A percentile compares a stretch with the other conserved stretches of the same genome.
Conservation (phyloP, 2,113 vertebrate species). For the Semnornis frantzii region DNA sequence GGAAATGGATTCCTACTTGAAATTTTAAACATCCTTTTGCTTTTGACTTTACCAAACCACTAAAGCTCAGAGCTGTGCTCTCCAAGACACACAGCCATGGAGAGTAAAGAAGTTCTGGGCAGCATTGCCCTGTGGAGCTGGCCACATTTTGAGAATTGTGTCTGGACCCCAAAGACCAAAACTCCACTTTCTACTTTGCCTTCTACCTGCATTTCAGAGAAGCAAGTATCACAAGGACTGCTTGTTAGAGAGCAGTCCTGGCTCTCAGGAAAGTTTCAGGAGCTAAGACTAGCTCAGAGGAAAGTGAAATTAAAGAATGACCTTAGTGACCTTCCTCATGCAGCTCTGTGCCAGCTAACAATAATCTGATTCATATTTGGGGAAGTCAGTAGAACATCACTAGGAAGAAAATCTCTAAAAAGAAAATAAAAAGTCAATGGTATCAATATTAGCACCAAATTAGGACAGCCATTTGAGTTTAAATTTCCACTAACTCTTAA, state of each 20-base stretch:
- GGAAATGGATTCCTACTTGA: neutral
- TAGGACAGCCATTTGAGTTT: neutral
- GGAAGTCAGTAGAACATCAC: constrained; percentile 11
- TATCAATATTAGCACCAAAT: neutral
- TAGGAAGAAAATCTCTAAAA: constrained; percentile 17
- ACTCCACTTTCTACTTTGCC: neutral
- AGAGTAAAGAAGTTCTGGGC: neutral
- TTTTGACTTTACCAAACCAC: neutral
- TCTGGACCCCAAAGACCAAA: constrained; percentile 22
- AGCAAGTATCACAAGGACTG: neutral
- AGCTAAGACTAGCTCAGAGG: neutral
- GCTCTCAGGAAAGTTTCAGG: neutral
- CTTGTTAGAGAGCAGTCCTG: constrained; percentile 19
- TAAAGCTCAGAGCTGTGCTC: neutral
- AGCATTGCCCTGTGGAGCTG: neutral
- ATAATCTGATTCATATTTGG: neutral
- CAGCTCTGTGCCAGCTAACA: neutral
- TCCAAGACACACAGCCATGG: neutral
- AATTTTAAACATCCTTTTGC: neutral
- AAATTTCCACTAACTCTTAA: constrained; percentile 11
- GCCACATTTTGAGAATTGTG: neutral
- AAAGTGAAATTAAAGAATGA: constrained; percentile 29
- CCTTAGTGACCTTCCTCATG: constrained; percentile 1
- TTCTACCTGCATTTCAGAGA: constrained; percentile 26
- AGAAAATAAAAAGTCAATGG: neutral